A percentile compares a stretch with the other conserved stretches of the same genome.
These are phyloP conservation scores for Melieria omissa DNA, from an alignment of 2,888 invertebrate genomes.

Conservation along the genomic window DNA sequence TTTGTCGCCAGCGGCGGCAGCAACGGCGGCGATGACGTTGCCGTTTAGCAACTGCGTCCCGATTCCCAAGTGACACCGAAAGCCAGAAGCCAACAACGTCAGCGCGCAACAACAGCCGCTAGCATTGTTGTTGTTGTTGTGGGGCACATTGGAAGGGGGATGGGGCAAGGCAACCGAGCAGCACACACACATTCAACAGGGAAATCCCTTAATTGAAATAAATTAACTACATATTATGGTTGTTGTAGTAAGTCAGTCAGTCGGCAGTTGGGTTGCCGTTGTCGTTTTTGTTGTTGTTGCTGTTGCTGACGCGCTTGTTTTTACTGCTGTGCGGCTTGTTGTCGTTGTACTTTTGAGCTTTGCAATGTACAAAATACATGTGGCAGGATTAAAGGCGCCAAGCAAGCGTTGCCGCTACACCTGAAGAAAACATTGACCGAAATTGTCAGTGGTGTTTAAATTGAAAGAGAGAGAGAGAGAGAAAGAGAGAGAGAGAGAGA, in stretches of 20 bases:
- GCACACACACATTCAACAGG: slow-evolving; percentile 54
- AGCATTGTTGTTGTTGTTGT: not conserved
- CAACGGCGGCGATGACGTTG: slow-evolving; percentile 21
- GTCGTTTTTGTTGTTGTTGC: slow-evolving; percentile 34
- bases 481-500: too few relatives aligned
- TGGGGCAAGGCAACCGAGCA: slow-evolving; percentile 34
- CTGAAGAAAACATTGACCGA: too few relatives aligned
- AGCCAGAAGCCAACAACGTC: slow-evolving; percentile 14
- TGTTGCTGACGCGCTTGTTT: slow-evolving; percentile 34
- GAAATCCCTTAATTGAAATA: slow-evolving; percentile 64
- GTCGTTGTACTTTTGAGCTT: slow-evolving; percentile 37
- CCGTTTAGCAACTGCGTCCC: slow-evolving; percentile 10
- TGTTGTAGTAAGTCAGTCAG: slow-evolving; percentile 43
- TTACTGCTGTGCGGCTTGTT: not conserved
- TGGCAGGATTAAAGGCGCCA: too few relatives aligned
- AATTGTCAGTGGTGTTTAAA: too few relatives aligned
- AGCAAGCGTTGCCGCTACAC: too few relatives aligned
- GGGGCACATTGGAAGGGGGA: not conserved
- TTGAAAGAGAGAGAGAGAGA: too few relatives aligned
- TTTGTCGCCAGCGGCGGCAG: slow-evolving; percentile 14
- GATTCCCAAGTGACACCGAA: slow-evolving; percentile 17
- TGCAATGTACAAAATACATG: slow-evolving; percentile 27
- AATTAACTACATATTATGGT: slow-evolving; percentile 58
- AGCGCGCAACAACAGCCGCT: not conserved
- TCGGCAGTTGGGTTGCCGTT: not conserved